phyloP scores from a whole-genome alignment of 2,113 vertebrate species.

The Anarhynchus alexandrinus region DNA sequence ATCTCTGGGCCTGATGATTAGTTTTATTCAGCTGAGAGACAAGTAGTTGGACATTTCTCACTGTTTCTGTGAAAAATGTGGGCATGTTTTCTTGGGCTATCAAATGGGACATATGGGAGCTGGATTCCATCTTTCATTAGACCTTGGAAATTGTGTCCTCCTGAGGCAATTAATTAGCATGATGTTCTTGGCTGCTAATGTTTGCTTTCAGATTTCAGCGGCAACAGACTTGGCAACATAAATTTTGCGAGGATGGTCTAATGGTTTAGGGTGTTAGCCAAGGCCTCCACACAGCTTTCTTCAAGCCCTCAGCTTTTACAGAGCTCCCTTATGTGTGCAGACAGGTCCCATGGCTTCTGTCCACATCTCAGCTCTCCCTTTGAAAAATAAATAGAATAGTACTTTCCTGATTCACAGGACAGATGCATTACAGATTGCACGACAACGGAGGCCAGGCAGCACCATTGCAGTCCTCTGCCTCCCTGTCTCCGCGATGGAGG shows the following conservation, averaged over 20 bases:
- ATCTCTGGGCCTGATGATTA: not conserved
- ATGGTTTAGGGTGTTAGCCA: not conserved
- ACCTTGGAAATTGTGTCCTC: slow-evolving; percentile 32
- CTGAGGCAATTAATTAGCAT: slow-evolving; percentile 28
- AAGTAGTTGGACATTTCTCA: not conserved
- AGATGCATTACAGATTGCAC: not conserved
- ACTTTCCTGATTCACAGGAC: not conserved
- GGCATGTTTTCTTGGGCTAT: not conserved
- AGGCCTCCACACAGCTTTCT: not conserved
- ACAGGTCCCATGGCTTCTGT: not conserved
- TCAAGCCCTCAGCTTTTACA: not conserved
- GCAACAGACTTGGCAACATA: slow-evolving; percentile 24
- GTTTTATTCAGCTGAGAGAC: not conserved
- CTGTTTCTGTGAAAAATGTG: slow-evolving; percentile 1
- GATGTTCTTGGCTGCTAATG: slow-evolving; percentile 37
- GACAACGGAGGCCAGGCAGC: not conserved
- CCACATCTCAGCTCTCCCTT: not conserved
- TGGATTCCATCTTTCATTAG: slow-evolving; percentile 24
- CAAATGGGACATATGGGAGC: slow-evolving; percentile 13
- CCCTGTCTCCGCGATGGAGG: not conserved
- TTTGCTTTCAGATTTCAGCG: slow-evolving; percentile 49
- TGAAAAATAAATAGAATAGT: not conserved
- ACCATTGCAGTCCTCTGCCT: not conserved
- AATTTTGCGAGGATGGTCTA: not conserved
- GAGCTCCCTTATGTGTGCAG: not conserved